phyloP scores from a whole-genome alignment of 2,888 invertebrate species.

The Epicampocera succincta region DNA sequence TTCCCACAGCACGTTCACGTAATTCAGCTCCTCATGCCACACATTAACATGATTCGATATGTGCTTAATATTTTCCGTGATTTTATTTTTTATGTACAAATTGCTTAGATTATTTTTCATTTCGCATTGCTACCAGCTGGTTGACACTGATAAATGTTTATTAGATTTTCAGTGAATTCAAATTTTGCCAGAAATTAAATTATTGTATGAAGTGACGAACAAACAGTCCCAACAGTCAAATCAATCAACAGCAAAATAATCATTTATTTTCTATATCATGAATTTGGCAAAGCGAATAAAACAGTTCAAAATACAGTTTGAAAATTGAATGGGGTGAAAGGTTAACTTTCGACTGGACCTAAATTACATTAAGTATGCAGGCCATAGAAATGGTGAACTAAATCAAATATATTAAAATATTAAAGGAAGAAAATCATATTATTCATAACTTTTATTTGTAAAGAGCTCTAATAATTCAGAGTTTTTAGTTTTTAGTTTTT shows the following conservation, averaged over 20 bases:
- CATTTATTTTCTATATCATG: slow-evolving; percentile 13
- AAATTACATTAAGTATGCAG: too few species aligned
- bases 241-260: slow-evolving; percentile 39
- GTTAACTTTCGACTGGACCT: too few species aligned
- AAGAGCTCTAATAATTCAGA: too few species aligned
- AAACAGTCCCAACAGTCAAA: slow-evolving; percentile 34
- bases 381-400: too few species aligned
- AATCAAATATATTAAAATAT: too few species aligned
- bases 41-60: not conserved
- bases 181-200: slow-evolving; percentile 33
- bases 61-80: not conserved
- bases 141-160: slow-evolving; percentile 59
- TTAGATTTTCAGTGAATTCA: slow-evolving; percentile 34
- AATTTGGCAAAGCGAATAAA: not conserved
- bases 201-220: not conserved
- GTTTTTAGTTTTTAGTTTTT: too few species aligned
- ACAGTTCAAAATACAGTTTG: not conserved
- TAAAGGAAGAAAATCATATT: too few species aligned
- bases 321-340: not conserved
- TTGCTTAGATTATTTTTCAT: not conserved
- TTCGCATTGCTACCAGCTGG: not conserved
- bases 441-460: too few species aligned
- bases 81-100: not conserved
- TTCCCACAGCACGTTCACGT: not conserved
- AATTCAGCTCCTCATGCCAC: not conserved